A percentile compares a stretch with the other conserved stretches of the same genome.
Evolutionary conservation across 2,888 invertebrate genomes (phyloP).

Genomic region (Operophtera brumata): DNA sequence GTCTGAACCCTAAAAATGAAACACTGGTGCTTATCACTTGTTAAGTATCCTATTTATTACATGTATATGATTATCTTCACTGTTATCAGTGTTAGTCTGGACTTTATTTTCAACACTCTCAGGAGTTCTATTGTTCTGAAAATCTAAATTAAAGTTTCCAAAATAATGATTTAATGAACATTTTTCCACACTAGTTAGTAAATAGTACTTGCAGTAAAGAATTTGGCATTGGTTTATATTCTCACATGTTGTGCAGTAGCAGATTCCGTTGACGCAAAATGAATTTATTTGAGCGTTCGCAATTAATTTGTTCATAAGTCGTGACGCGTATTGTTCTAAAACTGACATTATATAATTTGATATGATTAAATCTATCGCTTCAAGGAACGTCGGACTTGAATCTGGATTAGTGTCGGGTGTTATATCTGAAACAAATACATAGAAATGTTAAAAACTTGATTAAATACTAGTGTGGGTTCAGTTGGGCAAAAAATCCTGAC

Average conservation of each 20-base stretch:
- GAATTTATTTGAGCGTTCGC: slow-evolving; percentile 46
- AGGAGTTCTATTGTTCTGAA: slow-evolving; percentile 30
- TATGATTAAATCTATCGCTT: slow-evolving; percentile 30
- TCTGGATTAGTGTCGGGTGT: slow-evolving; percentile 29
- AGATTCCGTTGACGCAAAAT: slow-evolving; percentile 51
- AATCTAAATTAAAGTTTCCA: slow-evolving; percentile 25
- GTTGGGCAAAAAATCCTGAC: too few species aligned
- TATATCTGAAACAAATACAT: slow-evolving; percentile 22
- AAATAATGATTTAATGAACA: slow-evolving; percentile 37
- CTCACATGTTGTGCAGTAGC: slow-evolving; percentile 52
- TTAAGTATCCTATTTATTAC: slow-evolving; percentile 43
- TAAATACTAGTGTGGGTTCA: too few species aligned
- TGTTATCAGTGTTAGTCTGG: slow-evolving; percentile 30
- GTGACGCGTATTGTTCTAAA: slow-evolving; percentile 48
- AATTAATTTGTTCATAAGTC: slow-evolving; percentile 50
- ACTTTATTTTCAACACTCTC: slow-evolving; percentile 13
- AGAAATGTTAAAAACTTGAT: background rate
- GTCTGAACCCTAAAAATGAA: slow-evolving; percentile 10
- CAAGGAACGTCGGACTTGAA: slow-evolving; percentile 30
- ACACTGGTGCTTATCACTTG: slow-evolving; percentile 28
- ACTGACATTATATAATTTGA: slow-evolving; percentile 43
- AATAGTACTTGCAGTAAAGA: slow-evolving; percentile 51
- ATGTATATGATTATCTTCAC: slow-evolving; percentile 44
- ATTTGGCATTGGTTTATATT: slow-evolving; percentile 40
- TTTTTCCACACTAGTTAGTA: slow-evolving; percentile 46